Percentiles rank a stretch among this genome's conserved stretches.
These are phyloP conservation scores for Brachycybe producta DNA, from an alignment of 2,888 invertebrate species.

Conservation along the genomic window DNA sequence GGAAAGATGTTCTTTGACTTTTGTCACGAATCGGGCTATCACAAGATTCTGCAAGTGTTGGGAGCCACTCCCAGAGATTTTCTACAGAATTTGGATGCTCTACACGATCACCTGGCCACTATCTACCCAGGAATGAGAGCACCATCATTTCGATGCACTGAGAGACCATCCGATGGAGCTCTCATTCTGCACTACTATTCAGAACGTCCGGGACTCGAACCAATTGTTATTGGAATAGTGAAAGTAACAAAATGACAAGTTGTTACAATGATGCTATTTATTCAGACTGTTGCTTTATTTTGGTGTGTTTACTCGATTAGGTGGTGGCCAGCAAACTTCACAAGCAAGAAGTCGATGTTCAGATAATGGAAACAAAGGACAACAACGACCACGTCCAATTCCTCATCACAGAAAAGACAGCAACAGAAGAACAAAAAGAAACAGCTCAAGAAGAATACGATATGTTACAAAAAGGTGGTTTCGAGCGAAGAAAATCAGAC, in stretches of 20 bases:
- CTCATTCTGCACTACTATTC: conserved; percentile 90
- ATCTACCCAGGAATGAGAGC: conserved; percentile 89
- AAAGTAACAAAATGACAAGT: conserved; percentile 60
- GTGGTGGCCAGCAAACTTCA: conserved; percentile 89
- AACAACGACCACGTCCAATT: conserved; percentile 87
- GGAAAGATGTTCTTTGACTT: conserved; percentile 93
- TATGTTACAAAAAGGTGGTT: conserved; percentile 10
- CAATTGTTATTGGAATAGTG: conserved; percentile 93
- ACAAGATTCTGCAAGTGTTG: conserved; percentile 82
- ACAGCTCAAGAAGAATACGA: conserved; percentile 29
- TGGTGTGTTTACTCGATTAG: conserved; percentile 37
- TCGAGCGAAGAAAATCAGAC: neutral
- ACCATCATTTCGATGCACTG: conserved; percentile 90
- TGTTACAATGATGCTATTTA: neutral
- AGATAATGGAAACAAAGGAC: conserved; percentile 67
- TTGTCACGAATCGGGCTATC: conserved; percentile 93
- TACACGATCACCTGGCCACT: conserved; percentile 88
- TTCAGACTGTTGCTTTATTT: neutral
- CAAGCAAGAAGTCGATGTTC: conserved; percentile 80
- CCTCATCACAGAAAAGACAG: conserved; percentile 65
- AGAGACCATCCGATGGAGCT: conserved; percentile 73
- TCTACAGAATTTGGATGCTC: conserved; percentile 85
- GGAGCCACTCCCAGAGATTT: conserved; percentile 92
- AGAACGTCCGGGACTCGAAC: conserved; percentile 81
- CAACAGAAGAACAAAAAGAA: conserved; percentile 44